phyloP scores from a whole-genome alignment of 2,797 vertebrate genomes.

The Paramormyrops hopkinsi region DNA sequence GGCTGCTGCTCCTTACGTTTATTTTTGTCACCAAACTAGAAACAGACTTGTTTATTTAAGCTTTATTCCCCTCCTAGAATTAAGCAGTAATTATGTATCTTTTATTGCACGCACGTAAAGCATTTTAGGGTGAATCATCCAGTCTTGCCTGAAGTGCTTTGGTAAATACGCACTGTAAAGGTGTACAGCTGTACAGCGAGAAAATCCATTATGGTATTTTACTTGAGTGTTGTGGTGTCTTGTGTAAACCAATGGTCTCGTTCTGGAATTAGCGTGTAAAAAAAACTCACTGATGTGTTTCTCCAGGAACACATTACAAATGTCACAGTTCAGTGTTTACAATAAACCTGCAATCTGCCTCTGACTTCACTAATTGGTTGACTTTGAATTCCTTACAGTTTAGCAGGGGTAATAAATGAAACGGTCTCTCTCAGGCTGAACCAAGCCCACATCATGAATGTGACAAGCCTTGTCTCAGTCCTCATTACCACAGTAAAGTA shows the following conservation, averaged over 20 bases:
- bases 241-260: not conserved
- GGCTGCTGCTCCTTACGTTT: not conserved
- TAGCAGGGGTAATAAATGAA: not conserved
- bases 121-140: not conserved
- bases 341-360: not conserved
- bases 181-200: not conserved
- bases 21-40: not conserved
- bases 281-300: not conserved
- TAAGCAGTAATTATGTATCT: not conserved
- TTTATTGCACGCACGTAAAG: not conserved
- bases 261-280: not conserved
- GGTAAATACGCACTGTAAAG: not conserved
- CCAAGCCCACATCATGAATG: not conserved
- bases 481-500: constrained; percentile 9
- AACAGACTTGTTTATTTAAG: not conserved
- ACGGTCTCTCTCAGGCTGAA: not conserved
- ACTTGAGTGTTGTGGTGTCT: not conserved
- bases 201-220: not conserved
- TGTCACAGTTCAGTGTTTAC: constrained; percentile 1
- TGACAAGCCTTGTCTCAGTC: not conserved
- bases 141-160: not conserved
- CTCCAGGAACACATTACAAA: not conserved
- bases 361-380: constrained; percentile 5
- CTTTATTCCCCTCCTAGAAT: not conserved
- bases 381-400: constrained; percentile 1